Evolutionary conservation across 92 coral and sea anemone genomes (phyloP), one percentile per base, ranked within the genome.

Genomic region (Anthopleura xanthogrammica): DNA sequence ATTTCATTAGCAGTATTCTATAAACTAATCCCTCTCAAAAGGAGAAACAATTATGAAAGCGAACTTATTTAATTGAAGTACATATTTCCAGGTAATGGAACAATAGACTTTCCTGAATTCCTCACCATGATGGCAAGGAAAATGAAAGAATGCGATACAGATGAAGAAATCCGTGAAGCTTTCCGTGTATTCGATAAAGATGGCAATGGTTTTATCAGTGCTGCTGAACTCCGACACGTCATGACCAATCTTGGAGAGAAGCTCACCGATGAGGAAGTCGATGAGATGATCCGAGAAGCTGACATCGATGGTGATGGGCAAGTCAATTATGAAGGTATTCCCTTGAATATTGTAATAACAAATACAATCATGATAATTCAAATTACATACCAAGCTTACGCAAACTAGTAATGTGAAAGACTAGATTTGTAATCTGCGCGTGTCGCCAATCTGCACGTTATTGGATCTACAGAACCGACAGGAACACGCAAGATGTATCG

Each of bases 241-340:
- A 89, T 92, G 93, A 83, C 91, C 39, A 89, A 89, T 46, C 83
- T 89, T 43, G 95, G 93, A 4, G 92, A 92, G 87, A 92, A 92
- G 81, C 86, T 92, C 9, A 89, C 92, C 83, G 89, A 92, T 42
- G 94, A 89, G 52, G 94, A 91, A 62, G 94, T 89, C 52, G 92
- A 89, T 42, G 90, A 85, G 82, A 89, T 91, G 94, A 89, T 91
- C 86, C 84, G 94, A n/a, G 92, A 91, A 76, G 94, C 94, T 72
- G 94, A 91, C 79, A 86, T 86, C 36, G 88, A 86, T 86, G 94
- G 94, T 4, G 92, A 89, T 72, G 94, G 94, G 0, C 92, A 91
- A 64, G 88, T 91, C 10, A 87, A 89, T 80, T 89, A 89, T 68
- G 94, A 89, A 29, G 94, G 94, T 91, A 62, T 14, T 54, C 14